phyloP scores from a whole-genome alignment of 2,113 vertebrate genomes.

The Oenanthe oenanthe region DNA sequence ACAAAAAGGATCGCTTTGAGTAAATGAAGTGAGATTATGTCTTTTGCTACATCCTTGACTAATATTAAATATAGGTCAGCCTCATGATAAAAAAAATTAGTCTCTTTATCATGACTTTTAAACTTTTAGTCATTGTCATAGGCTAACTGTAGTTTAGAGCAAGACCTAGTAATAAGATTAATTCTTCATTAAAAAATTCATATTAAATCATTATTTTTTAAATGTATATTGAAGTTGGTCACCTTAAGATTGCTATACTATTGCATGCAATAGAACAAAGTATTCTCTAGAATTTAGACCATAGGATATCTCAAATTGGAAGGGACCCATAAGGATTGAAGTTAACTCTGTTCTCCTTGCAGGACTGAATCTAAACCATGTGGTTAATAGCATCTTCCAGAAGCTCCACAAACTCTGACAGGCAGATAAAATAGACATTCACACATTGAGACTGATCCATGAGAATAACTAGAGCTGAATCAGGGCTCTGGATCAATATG shows the following conservation, averaged over 20 bases:
- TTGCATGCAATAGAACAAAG: background rate
- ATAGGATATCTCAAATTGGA: background rate
- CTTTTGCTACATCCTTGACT: constrained; percentile 9
- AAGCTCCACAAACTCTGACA: background rate
- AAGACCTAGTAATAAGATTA: background rate
- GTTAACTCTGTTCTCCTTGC: background rate
- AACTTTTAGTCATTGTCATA: background rate
- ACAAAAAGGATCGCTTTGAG: background rate
- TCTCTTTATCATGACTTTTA: constrained; percentile 13
- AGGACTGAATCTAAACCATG: background rate
- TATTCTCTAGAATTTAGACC: background rate
- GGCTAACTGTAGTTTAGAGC: constrained; percentile 9
- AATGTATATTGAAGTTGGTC: background rate
- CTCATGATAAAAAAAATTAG: constrained; percentile 21
- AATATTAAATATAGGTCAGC: background rate
- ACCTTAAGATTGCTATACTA: background rate
- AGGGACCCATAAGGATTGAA: background rate
- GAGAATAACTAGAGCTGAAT: background rate
- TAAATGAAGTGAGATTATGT: constrained; percentile 14
- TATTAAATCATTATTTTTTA: background rate
- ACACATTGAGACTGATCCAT: background rate
- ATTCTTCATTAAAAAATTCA: background rate
- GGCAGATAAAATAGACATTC: background rate
- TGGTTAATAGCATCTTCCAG: background rate
- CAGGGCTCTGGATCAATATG: background rate